Evolutionary conservation across 2,888 invertebrate genomes (phyloP).

Genomic region (Chydorus sphaericus): DNA sequence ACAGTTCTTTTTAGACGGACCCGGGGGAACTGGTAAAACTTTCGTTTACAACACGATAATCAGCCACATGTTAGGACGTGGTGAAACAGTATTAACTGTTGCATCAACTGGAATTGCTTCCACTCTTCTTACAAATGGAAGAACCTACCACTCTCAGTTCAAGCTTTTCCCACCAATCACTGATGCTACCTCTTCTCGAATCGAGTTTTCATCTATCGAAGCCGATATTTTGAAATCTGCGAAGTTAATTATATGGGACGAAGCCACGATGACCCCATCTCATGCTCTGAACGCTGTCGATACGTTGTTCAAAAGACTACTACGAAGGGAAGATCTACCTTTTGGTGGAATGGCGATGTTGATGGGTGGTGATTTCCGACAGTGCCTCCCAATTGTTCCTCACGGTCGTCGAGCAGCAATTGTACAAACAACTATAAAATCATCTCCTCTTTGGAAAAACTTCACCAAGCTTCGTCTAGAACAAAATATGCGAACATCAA

Average conservation of each 20-base stretch:
- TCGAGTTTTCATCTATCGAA: conserved; percentile 13
- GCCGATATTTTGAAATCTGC: conserved; percentile 5
- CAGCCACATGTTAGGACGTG: not conserved
- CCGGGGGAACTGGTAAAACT: conserved; percentile 31
- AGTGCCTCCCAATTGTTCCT: conserved; percentile 17
- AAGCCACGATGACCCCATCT: not conserved
- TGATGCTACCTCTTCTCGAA: conserved; percentile 18
- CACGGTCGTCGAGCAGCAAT: conserved; percentile 15
- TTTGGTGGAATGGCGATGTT: conserved; percentile 16
- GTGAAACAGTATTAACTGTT: conserved; percentile 18
- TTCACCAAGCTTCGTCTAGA: conserved; percentile 14
- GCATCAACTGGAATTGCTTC: conserved; percentile 27
- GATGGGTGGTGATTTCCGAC: conserved; percentile 19
- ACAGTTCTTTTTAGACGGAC: conserved; percentile 27
- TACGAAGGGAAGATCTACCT: not conserved
- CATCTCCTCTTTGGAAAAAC: conserved; percentile 5
- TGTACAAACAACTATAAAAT: conserved; percentile 16
- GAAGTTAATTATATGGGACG: not conserved
- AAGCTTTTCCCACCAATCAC: conserved; percentile 20
- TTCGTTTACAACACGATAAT: conserved; percentile 24
- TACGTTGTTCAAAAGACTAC: conserved; percentile 20
- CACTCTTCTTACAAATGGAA: conserved; percentile 24
- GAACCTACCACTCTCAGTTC: conserved; percentile 27
- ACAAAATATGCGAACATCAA: conserved; percentile 16
- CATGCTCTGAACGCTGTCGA: conserved; percentile 14